Evolutionary conservation across 2,888 invertebrate species (phyloP), one percentile per base, ranked within the genome.

Genomic region (Xiphydria camelus): DNA sequence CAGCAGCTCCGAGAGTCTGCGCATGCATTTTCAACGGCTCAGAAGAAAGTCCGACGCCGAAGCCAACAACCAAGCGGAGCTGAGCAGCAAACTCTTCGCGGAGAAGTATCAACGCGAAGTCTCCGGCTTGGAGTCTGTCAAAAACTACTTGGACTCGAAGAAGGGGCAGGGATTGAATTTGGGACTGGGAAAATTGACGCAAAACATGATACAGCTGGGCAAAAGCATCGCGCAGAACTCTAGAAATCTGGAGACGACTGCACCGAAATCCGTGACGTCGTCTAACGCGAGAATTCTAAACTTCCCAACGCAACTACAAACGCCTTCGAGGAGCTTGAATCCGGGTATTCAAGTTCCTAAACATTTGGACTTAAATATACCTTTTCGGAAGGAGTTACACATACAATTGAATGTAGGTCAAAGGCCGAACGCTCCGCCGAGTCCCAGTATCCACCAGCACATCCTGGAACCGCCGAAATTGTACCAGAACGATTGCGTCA

Each of bases 31-130:
- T n/a, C 66, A 67, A 25, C 63, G 69, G 4, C 51, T 69, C 2
- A 46, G 72, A 12, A 48, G 70, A 18, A 73, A 70, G 41, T 72
- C 73, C 0, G 72, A 75, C 21, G 66, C 65, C 0, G 73, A 73
- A 32, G 55, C 61, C 6, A 70, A 66, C 22, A 56, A 61, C 38
- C 64, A 66, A 2, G 54, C 60, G 1, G 68, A 72, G 17, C 17
- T 71, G 7, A 64, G 60, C 31, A 68, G 66, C 32, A 70, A 68
- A 19, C 51, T 73, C 1, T 49, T 68, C 2, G 67, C 68, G 1
- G 72, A 72, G 12, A 75, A 74, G 26, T 74, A 70, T 37, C 71
- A 73, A 19, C 59, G 70, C 2, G 72, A 74, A 31, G 61, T 73
- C 0, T 66, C 71, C 0, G 73, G 68, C 0, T 34, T 74, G 22